phyloP scores from a whole-genome alignment of 2,113 vertebrate species.

The Lasiurus cinereus region DNA sequence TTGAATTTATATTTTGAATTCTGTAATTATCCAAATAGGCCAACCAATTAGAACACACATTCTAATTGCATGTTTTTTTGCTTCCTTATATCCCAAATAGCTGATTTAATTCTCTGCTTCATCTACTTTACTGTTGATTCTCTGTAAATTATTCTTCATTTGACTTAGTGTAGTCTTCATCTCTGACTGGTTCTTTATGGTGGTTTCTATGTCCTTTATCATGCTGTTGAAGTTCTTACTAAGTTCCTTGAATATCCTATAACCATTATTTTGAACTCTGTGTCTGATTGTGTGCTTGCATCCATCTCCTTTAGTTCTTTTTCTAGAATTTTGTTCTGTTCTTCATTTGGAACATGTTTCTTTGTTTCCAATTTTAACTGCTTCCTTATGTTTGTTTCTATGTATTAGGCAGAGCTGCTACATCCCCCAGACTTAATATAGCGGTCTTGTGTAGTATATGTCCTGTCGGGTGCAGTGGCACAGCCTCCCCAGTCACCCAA shows the following conservation, averaged over 20 bases:
- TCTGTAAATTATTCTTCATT: neutral
- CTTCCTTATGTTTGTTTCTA: neutral
- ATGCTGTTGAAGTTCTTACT: neutral
- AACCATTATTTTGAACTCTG: neutral
- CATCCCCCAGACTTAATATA: neutral
- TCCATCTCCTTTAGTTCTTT: neutral
- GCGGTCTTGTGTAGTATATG: neutral
- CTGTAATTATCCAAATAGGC: no score
- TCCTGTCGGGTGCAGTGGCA: neutral
- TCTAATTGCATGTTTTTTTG: neutral
- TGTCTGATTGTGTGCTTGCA: neutral
- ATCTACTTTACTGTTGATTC: neutral
- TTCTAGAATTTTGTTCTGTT: neutral
- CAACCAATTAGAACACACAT: no score
- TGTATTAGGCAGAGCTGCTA: neutral
- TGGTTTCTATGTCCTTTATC: neutral
- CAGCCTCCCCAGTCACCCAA: neutral
- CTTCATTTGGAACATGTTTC: neutral
- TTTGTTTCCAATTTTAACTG: neutral
- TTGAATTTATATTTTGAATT: neutral
- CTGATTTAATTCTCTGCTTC: neutral
- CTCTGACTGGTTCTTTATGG: neutral
- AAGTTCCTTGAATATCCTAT: neutral
- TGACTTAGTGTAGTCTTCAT: neutral
- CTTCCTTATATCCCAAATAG: neutral